A percentile compares a stretch with the other conserved stretches of the same genome.
Evolutionary conservation across 2,797 vertebrate species (phyloP).

Genomic region (Danio choprae): DNA sequence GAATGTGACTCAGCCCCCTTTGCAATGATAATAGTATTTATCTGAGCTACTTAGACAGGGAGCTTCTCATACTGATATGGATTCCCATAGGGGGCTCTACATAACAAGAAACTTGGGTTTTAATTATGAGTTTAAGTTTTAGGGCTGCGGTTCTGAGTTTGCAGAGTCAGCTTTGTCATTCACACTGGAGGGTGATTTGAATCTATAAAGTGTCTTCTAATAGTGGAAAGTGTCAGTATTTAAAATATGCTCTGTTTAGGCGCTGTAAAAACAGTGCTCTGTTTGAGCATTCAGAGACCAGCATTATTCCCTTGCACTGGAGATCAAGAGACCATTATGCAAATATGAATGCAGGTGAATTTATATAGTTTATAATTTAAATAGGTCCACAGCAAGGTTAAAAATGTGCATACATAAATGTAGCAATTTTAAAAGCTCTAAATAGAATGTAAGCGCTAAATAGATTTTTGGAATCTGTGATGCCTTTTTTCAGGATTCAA

Average conservation of each 20-base stretch:
- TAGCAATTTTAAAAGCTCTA: background rate
- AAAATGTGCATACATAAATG: background rate
- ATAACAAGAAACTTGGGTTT: conserved; percentile 41
- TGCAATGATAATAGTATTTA: conserved; percentile 59
- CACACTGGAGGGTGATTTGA: background rate
- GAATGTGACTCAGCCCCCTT: conserved; percentile 44
- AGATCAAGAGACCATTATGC: background rate
- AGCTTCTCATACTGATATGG: conserved; percentile 41
- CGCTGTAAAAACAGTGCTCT: background rate
- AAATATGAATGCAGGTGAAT: background rate
- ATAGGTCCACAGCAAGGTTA: background rate
- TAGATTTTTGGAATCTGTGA: too few species aligned
- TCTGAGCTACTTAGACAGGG: conserved; percentile 51
- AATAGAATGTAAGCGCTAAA: background rate
- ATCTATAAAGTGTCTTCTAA: background rate
- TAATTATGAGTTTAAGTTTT: conserved; percentile 49
- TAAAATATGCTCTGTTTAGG: background rate
- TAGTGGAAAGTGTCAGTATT: conserved; percentile 5
- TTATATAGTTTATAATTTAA: background rate
- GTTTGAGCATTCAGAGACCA: background rate
- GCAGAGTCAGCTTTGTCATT: conserved; percentile 1
- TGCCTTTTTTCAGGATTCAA: too few species aligned
- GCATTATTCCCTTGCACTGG: background rate
- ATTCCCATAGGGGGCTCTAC: conserved; percentile 25
- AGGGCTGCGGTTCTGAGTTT: background rate